Percentiles rank a stretch among this genome's conserved stretches.
Evolutionary conservation across 2,113 vertebrate species (phyloP).

Genomic region (Puntigrus tetrazona): DNA sequence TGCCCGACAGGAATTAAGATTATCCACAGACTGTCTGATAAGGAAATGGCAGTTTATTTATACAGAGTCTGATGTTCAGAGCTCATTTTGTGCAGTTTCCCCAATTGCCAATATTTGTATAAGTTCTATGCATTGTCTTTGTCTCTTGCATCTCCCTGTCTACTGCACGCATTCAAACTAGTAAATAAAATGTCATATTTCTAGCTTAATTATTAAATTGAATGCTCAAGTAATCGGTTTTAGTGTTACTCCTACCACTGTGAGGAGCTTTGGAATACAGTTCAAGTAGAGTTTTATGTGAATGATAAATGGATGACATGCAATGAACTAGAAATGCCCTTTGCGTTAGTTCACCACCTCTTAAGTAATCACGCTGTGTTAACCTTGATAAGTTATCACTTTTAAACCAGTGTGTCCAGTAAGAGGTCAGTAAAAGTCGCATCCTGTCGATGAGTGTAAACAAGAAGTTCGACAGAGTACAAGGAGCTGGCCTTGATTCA

Average conservation of each 20-base stretch:
- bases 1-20: neutral
- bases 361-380: neutral
- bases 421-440: constrained; percentile 8
- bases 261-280: too few species aligned
- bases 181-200: neutral
- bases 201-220: neutral
- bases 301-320: neutral
- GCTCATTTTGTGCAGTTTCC: neutral
- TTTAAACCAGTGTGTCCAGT: constrained; percentile 12
- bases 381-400: neutral
- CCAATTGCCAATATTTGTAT: neutral
- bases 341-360: neutral
- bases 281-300: neutral
- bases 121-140: neutral
- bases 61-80: neutral
- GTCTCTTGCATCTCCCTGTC: neutral
- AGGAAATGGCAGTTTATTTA: neutral
- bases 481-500: constrained; percentile 27
- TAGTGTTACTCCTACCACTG: neutral
- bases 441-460: constrained; percentile 30
- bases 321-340: neutral
- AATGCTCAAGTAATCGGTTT: neutral
- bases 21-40: neutral
- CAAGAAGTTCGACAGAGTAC: constrained; percentile 23
- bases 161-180: neutral